These are phyloP conservation scores for Plutomurus gul DNA, from an alignment of 1,140 invertebrate genomes.

Conservation along the genomic window DNA sequence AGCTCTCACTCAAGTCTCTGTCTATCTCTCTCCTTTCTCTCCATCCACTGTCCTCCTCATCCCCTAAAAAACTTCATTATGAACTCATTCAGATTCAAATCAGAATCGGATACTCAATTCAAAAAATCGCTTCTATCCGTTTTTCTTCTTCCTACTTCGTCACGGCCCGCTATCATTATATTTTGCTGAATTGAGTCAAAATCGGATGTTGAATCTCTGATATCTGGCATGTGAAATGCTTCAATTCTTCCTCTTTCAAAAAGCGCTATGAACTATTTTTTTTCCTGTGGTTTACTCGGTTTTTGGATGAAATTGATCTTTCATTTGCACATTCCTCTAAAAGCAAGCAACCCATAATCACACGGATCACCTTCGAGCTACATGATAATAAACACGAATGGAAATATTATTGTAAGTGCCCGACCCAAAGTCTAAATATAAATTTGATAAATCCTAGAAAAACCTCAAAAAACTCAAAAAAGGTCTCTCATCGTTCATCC, in stretches of 20 bases:
- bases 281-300: not conserved
- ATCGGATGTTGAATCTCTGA: conserved; percentile 32
- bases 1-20: conserved; percentile 21
- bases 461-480: too few relatives aligned
- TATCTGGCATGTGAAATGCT: conserved; percentile 15
- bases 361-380: not conserved
- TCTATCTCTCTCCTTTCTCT: conserved; percentile 35
- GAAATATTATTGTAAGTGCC: too few relatives aligned
- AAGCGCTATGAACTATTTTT: not conserved
- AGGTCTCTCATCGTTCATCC: too few relatives aligned
- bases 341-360: not conserved
- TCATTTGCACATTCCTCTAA: not conserved
- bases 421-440: too few relatives aligned
- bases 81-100: conserved; percentile 48
- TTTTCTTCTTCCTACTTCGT: conserved; percentile 13
- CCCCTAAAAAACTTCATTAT: conserved; percentile 36
- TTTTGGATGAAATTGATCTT: conserved; percentile 16
- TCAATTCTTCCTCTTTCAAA: not conserved
- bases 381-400: too few relatives aligned
- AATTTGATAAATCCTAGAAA: too few relatives aligned
- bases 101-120: conserved; percentile 30
- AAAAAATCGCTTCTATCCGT: conserved; percentile 16
- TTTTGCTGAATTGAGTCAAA: conserved; percentile 36
- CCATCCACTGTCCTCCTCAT: conserved; percentile 6
- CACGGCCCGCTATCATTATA: conserved; percentile 32